phyloP scores from a whole-genome alignment of 1,140 invertebrate genomes.

The Formica selysi region DNA sequence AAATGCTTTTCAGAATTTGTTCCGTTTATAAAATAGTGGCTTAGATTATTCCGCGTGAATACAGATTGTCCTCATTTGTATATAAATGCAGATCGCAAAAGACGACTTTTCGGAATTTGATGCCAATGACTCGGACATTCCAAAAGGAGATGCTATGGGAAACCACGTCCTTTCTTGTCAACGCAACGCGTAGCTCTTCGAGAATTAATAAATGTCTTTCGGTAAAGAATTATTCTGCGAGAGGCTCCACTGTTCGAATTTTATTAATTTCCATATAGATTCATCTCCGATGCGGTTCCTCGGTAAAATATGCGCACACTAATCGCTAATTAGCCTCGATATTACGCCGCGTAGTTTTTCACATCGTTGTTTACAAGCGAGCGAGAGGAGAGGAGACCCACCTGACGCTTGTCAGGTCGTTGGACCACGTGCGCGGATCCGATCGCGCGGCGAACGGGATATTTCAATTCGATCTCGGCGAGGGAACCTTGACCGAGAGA shows the following conservation, averaged over 20 bases:
- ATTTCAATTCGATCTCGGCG: slow-evolving; percentile 76
- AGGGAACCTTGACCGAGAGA: slow-evolving; percentile 81
- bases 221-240: neutral
- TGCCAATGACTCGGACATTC: neutral
- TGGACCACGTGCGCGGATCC: slow-evolving; percentile 43
- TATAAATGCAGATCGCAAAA: neutral
- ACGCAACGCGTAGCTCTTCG: neutral
- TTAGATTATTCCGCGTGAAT: neutral
- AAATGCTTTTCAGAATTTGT: neutral
- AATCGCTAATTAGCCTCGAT: slow-evolving; percentile 36
- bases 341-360: neutral
- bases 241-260: neutral
- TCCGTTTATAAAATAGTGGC: neutral
- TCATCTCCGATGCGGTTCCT: neutral
- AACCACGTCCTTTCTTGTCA: neutral
- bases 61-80: neutral
- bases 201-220: slow-evolving; percentile 6
- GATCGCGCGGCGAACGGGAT: slow-evolving; percentile 64
- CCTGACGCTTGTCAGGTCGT: slow-evolving; percentile 33
- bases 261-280: slow-evolving; percentile 37
- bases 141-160: neutral
- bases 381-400: neutral
- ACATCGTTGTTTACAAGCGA: slow-evolving; percentile 64
- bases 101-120: neutral
- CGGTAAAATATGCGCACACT: slow-evolving; percentile 34